Conservation (phyloP, 2,113 vertebrate species). For the Corythoichthys haematopterus region DNA sequence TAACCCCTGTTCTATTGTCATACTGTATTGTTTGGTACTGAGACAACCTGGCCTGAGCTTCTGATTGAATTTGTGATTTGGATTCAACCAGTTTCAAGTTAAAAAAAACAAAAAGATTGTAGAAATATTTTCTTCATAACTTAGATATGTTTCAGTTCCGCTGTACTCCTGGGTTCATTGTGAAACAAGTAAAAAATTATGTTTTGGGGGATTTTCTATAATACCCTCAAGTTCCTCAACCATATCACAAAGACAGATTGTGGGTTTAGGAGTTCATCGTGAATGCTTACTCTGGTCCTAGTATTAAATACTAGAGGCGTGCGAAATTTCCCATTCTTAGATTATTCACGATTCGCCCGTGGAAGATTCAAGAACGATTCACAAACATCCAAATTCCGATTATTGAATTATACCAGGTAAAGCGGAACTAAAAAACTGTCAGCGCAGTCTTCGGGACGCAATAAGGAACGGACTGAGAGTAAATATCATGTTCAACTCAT, state of each 20-base stretch:
- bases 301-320: not conserved
- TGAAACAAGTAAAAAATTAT: not conserved
- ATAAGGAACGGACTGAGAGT: too few relatives aligned
- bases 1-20: constrained; percentile 52
- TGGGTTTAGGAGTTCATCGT: not conserved
- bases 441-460: too few relatives aligned
- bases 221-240: too few relatives aligned
- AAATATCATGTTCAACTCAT: too few relatives aligned
- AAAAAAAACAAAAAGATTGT: not conserved
- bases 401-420: too few relatives aligned
- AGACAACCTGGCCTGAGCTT: constrained; percentile 27
- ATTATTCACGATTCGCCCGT: too few relatives aligned
- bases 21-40: constrained; percentile 37
- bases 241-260: not conserved
- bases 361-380: too few relatives aligned
- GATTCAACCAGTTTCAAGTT: not conserved
- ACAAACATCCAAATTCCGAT: too few relatives aligned
- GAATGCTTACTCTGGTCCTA: not conserved
- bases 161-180: not conserved
- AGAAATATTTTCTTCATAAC: not conserved
- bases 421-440: too few relatives aligned
- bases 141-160: not conserved
- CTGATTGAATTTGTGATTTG: not conserved
- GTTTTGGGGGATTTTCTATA: not conserved
- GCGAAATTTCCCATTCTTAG: too few relatives aligned